Conservation (phyloP, 2,113 vertebrate species). For the Acrocephalus arundinaceus region DNA sequence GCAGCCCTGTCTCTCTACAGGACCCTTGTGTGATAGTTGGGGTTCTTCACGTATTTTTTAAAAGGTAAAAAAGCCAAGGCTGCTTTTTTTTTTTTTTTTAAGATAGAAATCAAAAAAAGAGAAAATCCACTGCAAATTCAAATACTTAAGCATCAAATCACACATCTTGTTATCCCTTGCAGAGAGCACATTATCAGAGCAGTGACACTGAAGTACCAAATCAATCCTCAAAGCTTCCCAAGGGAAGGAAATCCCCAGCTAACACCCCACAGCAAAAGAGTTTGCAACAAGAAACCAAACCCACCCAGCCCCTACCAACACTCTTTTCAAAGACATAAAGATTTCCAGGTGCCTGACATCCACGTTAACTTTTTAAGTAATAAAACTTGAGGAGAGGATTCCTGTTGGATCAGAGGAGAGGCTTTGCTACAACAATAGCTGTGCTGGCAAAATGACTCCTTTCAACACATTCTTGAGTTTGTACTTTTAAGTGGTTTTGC, state of each 20-base stretch:
- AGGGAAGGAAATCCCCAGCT: not conserved
- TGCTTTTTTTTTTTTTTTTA: no score
- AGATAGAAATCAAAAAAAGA: not conserved
- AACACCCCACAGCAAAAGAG: not conserved
- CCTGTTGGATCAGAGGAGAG: not conserved
- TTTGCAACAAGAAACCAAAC: not conserved
- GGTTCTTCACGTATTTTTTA: not conserved
- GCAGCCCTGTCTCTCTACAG: not conserved
- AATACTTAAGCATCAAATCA: not conserved
- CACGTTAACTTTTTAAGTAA: not conserved
- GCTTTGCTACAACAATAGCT: slow-evolving; percentile 41
- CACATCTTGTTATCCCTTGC: fast-evolving
- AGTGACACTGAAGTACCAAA: not conserved
- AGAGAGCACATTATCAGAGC: not conserved
- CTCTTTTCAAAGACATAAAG: not conserved
- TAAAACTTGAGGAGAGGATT: not conserved
- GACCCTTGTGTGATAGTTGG: no score
- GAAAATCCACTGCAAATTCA: not conserved
- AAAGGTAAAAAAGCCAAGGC: not conserved
- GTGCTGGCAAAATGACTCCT: not conserved
- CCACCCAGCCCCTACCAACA: not conserved
- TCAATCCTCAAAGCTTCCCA: not conserved
- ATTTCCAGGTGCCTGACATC: not conserved
- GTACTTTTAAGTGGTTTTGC: slow-evolving; percentile 50
- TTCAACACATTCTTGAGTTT: slow-evolving; percentile 41